Evolutionary conservation across 2,797 vertebrate genomes (phyloP).

Genomic region (Neoniphon sammara): DNA sequence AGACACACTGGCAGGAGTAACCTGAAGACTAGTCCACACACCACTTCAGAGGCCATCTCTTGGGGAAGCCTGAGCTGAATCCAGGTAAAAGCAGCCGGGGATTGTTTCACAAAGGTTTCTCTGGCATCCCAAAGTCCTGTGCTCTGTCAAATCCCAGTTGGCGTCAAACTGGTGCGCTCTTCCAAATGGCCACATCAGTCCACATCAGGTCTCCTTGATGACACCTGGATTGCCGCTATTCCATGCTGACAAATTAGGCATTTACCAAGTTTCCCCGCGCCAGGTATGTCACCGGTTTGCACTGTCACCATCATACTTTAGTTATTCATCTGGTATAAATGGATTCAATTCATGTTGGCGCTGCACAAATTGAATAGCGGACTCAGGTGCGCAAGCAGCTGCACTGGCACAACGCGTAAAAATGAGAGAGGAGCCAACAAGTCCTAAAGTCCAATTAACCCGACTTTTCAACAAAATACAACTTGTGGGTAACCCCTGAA

Average conservation of each 20-base stretch:
- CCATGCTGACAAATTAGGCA: slow-evolving; percentile 41
- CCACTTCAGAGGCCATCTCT: slow-evolving; percentile 94
- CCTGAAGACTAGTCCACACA: slow-evolving; percentile 95
- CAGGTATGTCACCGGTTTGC: slow-evolving; percentile 30
- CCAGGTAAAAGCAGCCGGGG: slow-evolving; percentile 54
- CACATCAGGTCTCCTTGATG: slow-evolving; percentile 40
- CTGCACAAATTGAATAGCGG: background rate
- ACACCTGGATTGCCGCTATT: slow-evolving; percentile 65
- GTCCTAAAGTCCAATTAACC: slow-evolving; percentile 65
- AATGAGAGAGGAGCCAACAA: slow-evolving; percentile 63
- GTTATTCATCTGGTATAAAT: background rate
- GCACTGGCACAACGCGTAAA: slow-evolving; percentile 45
- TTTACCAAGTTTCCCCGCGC: slow-evolving; percentile 38
- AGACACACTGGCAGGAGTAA: slow-evolving; percentile 93
- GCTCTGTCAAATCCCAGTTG: slow-evolving; percentile 70
- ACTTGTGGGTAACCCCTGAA: background rate
- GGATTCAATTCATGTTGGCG: slow-evolving; percentile 45
- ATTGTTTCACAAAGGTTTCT: slow-evolving; percentile 56
- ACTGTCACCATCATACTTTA: slow-evolving; percentile 42
- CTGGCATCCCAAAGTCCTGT: slow-evolving; percentile 75
- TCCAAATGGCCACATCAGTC: slow-evolving; percentile 55
- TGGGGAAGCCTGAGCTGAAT: slow-evolving; percentile 39
- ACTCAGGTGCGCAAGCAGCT: slow-evolving; percentile 61
- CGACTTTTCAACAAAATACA: slow-evolving; percentile 5
- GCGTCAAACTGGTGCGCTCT: slow-evolving; percentile 74